Base-by-base conservation (phyloP, 2,113 vertebrate genomes). In the Poecile atricapillus region DNA sequence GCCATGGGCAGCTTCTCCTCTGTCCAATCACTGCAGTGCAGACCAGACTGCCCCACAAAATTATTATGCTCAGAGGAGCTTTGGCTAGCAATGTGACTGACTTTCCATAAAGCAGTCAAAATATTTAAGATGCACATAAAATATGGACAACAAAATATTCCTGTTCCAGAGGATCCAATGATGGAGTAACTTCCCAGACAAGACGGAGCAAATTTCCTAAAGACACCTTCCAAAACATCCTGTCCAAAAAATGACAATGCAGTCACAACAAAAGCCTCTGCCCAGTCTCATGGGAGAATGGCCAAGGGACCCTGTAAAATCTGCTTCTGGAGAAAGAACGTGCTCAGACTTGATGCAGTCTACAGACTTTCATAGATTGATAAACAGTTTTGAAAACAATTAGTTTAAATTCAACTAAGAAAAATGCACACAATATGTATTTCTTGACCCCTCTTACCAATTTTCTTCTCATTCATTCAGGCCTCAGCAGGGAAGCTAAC, bases 401-500 rank as follows among this genome's bases (percentile, higher is more conserved):
- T 33, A 28, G 5, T 46, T 67, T 37, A 35, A 87, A 55, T 80
- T 73, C 16, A 46, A 13, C 75, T 73, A 39, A 76, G 63, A 55
- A 73, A 71, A 85, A 73, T 11, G 59, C 30, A 53, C 6, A 31
- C 7, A 31, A 11, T 11, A 11, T 31, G 2, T 25, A 74, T 83
- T 91, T 90, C 55, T 77, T 77, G 25, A 83, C 28, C 13, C 7
- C 6, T 83, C 63, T 86, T 67, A 47, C 22, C 14, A 83, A 18
- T 69, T 83, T 80, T 63, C 67, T 77, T 62, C 89, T 93, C 70
- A 78, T 74, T 87, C 33, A 50, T 70, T 70, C 19, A 44, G 71
- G 39, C 15, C 43, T 73, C 39, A 2, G 43, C 46, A 77, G 59
- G 46, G 22, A 70, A n/a, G 41, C 16, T 75, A 78, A 68, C 28